phyloP scores from a whole-genome alignment of 2,888 invertebrate genomes.

The Lepetodrilus schrolli region DNA sequence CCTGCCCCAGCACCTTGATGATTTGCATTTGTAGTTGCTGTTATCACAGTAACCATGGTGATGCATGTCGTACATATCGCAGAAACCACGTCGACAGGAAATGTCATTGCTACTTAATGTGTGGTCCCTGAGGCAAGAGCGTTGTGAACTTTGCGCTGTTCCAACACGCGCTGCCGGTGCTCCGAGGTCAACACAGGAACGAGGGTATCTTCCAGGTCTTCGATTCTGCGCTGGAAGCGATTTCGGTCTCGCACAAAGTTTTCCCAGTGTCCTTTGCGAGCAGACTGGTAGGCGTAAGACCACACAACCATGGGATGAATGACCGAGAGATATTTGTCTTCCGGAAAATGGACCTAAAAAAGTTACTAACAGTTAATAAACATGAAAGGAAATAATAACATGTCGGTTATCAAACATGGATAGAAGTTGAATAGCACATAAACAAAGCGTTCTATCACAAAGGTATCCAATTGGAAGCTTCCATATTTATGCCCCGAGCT shows the following conservation, averaged over 20 bases:
- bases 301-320: constrained; percentile 50
- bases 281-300: constrained; percentile 54
- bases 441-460: no score
- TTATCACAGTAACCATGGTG: no score
- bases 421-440: no score
- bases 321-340: constrained; percentile 46
- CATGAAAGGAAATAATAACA: not conserved
- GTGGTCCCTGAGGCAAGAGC: no score
- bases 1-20: no score
- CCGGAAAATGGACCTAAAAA: constrained; percentile 58
- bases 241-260: constrained; percentile 59
- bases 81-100: no score
- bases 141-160: no score
- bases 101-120: no score
- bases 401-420: no score
- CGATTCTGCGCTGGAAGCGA: constrained; percentile 55
- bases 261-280: constrained; percentile 65
- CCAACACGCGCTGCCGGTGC: constrained; percentile 44
- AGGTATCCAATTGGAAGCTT: no score
- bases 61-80: no score
- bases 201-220: constrained; percentile 46
- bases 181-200: constrained; percentile 42
- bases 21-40: no score
- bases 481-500: not conserved
- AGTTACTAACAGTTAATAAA: not conserved